A percentile compares a stretch with the other conserved stretches of the same genome.
These are phyloP conservation scores for Allobates femoralis DNA, from an alignment of 2,797 vertebrate species.

Conservation along the genomic window DNA sequence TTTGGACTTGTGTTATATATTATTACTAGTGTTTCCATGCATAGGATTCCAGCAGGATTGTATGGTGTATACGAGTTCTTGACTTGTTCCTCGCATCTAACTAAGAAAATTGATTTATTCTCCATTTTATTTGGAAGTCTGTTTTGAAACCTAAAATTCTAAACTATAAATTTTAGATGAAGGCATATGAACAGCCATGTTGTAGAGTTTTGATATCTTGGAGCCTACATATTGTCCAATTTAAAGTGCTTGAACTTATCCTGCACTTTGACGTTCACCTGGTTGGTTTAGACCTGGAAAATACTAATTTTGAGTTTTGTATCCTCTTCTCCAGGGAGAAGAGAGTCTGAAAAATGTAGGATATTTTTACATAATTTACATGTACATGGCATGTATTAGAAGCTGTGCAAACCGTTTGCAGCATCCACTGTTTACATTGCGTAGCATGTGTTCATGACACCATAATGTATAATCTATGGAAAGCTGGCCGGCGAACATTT, in stretches of 20 bases:
- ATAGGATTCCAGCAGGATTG: neutral
- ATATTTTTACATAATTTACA: neutral
- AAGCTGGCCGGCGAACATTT: neutral
- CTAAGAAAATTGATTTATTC: neutral
- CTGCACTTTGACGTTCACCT: too few species aligned
- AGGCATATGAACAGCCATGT: too few species aligned
- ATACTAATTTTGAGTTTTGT: neutral
- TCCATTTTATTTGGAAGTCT: neutral
- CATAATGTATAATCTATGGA: neutral
- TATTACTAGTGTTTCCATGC: neutral
- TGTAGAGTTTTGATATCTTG: neutral
- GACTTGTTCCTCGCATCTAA: neutral
- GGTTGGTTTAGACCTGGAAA: too few species aligned
- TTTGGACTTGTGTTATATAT: neutral
- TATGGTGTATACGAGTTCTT: neutral
- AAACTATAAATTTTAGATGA: too few species aligned
- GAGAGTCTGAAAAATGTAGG: neutral
- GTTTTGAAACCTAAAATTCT: neutral
- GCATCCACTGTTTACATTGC: neutral
- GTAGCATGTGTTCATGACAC: neutral
- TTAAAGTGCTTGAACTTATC: neutral
- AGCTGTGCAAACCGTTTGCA: neutral
- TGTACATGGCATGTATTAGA: neutral
- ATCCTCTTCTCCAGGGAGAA: neutral
- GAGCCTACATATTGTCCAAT: neutral